Evolutionary conservation across 2,797 vertebrate species (phyloP).

Genomic region (Acanthopagrus latus): DNA sequence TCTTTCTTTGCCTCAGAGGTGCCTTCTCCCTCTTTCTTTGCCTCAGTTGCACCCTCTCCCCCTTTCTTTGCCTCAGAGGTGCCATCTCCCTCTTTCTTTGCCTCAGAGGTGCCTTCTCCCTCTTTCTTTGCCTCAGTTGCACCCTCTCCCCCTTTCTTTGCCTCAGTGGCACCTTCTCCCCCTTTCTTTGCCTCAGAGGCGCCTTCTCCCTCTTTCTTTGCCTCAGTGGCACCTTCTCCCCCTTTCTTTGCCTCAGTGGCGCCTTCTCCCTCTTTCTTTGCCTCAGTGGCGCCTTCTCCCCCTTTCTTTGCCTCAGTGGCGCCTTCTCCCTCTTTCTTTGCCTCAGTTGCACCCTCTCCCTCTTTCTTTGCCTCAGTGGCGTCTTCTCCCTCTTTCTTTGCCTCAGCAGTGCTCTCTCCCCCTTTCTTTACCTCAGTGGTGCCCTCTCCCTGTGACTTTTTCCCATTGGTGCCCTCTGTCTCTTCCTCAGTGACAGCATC

Average conservation of each 20-base stretch:
- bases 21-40: too few species aligned
- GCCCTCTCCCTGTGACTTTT: neutral
- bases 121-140: too few species aligned
- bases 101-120: rapidly evolving
- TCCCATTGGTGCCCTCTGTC: too few species aligned
- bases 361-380: rapidly evolving
- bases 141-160: too few species aligned
- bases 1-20: neutral
- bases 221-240: rapidly evolving
- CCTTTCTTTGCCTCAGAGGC: neutral
- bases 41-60: neutral
- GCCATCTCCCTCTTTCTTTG: too few species aligned
- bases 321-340: rapidly evolving
- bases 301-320: too few species aligned
- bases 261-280: neutral
- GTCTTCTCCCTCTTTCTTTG: neutral
- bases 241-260: rapidly evolving
- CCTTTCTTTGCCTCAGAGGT: too few species aligned
- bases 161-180: neutral
- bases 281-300: too few species aligned
- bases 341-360: rapidly evolving
- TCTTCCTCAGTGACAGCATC: too few species aligned
- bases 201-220: neutral
- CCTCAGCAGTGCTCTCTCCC: rapidly evolving
- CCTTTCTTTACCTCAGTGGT: rapidly evolving